Evolutionary conservation across 2,797 vertebrate species (phyloP).

Genomic region (Odontamblyopus rebecca): DNA sequence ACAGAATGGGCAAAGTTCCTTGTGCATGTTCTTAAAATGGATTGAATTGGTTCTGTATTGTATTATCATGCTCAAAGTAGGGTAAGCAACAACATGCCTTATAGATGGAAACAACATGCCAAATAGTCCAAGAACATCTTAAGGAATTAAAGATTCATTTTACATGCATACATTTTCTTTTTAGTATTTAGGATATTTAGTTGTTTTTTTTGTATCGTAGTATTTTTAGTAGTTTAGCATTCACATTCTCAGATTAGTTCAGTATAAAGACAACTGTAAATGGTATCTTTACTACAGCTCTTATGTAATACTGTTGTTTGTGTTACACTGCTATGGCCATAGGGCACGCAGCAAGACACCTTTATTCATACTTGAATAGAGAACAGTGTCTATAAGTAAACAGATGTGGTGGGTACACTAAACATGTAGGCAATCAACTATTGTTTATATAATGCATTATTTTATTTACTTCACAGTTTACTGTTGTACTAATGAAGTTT

Average conservation of each 20-base stretch:
- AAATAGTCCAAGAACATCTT: neutral
- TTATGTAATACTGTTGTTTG: neutral
- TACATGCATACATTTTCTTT: neutral
- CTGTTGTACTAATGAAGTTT: too few species aligned
- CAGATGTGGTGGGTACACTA: neutral
- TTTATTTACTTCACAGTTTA: too few species aligned
- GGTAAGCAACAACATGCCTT: too few species aligned
- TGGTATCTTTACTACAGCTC: neutral
- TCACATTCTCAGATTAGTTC: neutral
- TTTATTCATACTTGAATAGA: neutral
- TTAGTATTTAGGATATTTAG: too few species aligned
- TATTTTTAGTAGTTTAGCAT: neutral
- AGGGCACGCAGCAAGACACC: neutral
- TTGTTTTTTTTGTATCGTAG: too few species aligned
- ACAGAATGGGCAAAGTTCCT: too few species aligned
- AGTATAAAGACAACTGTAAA: neutral
- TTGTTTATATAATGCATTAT: neutral
- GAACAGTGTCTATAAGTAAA: neutral
- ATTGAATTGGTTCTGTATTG: too few species aligned
- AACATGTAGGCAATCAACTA: neutral
- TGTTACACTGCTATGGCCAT: neutral
- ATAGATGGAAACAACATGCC: neutral
- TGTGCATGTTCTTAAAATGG: too few species aligned
- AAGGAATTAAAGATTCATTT: neutral
- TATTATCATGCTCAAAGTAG: too few species aligned